A percentile compares a stretch with the other conserved stretches of the same genome.
Evolutionary conservation across 2,888 invertebrate species (phyloP).

Genomic region (Melieria picta): DNA sequence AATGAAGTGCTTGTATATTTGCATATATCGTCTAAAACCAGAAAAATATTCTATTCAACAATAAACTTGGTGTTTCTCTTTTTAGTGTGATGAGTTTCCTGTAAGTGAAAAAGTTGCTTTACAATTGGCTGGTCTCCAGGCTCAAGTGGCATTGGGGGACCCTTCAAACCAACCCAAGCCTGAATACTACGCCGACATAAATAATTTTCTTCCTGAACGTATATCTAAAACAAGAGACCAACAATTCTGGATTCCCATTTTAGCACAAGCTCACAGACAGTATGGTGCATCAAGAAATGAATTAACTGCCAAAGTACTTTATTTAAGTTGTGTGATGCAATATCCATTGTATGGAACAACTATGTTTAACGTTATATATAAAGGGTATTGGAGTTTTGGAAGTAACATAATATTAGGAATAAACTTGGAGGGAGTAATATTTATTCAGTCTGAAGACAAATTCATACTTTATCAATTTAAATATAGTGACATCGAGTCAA

Average conservation of each 20-base stretch:
- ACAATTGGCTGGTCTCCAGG: conserved; percentile 92
- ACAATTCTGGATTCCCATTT: conserved; percentile 87
- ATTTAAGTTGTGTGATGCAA: conserved; percentile 95
- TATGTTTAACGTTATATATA: conserved; percentile 87
- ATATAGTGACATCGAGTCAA: conserved; percentile 89
- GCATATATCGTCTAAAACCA: too few species aligned
- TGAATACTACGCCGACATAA: conserved; percentile 91
- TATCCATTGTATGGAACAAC: conserved; percentile 92
- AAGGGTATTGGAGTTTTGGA: conserved; percentile 92
- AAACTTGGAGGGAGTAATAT: conserved; percentile 88
- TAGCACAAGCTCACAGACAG: conserved; percentile 88
- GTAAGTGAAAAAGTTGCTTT: conserved; percentile 94
- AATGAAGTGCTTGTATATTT: too few species aligned
- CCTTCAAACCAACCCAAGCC: conserved; percentile 77
- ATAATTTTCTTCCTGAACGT: conserved; percentile 86
- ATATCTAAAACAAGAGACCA: conserved; percentile 81
- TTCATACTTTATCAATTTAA: conserved; percentile 90
- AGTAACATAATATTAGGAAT: conserved; percentile 81
- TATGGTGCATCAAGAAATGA: conserved; percentile 93
- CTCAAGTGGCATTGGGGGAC: conserved; percentile 93
- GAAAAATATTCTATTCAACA: not conserved
- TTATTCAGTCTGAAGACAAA: conserved; percentile 92
- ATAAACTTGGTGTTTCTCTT: conserved; percentile 27
- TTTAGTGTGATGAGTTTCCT: conserved; percentile 90
- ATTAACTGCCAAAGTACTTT: conserved; percentile 90